Evolutionary conservation across 2,113 vertebrate genomes (phyloP), one percentile per base, ranked within the genome.

Genomic region (Neogobius melanostomus): DNA sequence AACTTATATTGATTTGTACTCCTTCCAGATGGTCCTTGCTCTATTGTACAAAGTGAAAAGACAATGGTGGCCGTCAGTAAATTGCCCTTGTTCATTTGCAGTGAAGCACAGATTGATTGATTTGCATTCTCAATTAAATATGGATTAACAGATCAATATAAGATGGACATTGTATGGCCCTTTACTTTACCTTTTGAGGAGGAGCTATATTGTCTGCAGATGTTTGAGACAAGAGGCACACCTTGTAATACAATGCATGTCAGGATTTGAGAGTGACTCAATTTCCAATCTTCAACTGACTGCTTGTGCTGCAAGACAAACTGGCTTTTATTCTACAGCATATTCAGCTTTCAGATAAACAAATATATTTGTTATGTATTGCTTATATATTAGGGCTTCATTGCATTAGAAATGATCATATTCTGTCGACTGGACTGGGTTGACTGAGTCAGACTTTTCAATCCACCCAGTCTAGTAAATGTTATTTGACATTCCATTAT

Each of bases 201-300:
- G 54, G 54, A 57, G 54, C 54, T 21, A 6, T 59, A 59, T 42
- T 15, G 56, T 59, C 56, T 42, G 28, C 56, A 59, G 28, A 59
- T 59, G 56, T 42, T 14, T 11, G 12, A 14, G 56, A 59, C 56
- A 42, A 59, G 56, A 59, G 56, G 56, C 28, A 59, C 56, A 59
- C 28, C 28, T 59, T 59, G 28, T 36, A 59, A 42, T 11, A 59
- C 28, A 15, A 14, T 59, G 56, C 56, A 59, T 53, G 51, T 17
- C 51, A 21, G 1, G 56, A 14, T 59, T 12, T 14, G 56, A 59
- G 56, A 36, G 28, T 43, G 56, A 57, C 54, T 57, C 54, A 28
- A 36, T 57, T 57, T 36, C 21, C 10, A 28, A 1, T 12, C 17
- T 57, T 59, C 6, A 43, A 59, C 10, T 28, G 21, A 56, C 8